Conservation (phyloP, 1,140 invertebrate species). For the Conus betulinus region DNA sequence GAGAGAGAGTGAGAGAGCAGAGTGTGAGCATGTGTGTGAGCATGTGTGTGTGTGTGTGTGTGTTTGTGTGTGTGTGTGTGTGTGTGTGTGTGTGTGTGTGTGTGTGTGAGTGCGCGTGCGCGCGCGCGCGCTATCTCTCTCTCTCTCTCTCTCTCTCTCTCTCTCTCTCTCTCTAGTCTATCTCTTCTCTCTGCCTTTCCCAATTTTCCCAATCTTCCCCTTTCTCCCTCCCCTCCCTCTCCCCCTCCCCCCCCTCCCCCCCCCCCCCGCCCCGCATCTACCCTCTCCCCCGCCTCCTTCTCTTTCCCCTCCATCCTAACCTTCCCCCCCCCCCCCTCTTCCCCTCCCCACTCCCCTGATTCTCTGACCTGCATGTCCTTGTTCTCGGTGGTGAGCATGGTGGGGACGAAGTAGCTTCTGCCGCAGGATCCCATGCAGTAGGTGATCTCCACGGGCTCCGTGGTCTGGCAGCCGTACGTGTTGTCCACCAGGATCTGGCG, state of each 20-base stretch:
- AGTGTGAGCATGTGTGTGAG: too few species aligned
- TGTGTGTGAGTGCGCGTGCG: background rate
- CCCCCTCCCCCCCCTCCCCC: background rate
- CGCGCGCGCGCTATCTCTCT: too few species aligned
- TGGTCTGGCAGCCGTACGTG: constrained; percentile 40
- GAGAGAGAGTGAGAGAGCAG: too few species aligned
- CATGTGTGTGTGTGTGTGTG: background rate
- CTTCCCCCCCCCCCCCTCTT: too few species aligned
- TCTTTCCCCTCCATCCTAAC: background rate
- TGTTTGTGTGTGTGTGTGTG: background rate
- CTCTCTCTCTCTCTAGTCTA: background rate
- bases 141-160: too few species aligned
- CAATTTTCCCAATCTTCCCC: background rate
- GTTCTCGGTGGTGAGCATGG: constrained; percentile 31
- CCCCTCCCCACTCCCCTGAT: background rate
- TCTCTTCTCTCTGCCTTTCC: background rate
- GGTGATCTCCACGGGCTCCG: constrained; percentile 43
- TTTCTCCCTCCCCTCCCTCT: background rate
- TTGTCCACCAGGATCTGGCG: constrained; percentile 43
- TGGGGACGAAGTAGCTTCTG: constrained; percentile 37
- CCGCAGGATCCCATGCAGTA: constrained; percentile 53
- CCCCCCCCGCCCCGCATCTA: too few species aligned
- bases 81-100: background rate
- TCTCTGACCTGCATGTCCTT: constrained; percentile 34
- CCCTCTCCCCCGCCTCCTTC: background rate